Evolutionary conservation across 2,888 invertebrate genomes (phyloP).

Genomic region (Drosophila longiperda): DNA sequence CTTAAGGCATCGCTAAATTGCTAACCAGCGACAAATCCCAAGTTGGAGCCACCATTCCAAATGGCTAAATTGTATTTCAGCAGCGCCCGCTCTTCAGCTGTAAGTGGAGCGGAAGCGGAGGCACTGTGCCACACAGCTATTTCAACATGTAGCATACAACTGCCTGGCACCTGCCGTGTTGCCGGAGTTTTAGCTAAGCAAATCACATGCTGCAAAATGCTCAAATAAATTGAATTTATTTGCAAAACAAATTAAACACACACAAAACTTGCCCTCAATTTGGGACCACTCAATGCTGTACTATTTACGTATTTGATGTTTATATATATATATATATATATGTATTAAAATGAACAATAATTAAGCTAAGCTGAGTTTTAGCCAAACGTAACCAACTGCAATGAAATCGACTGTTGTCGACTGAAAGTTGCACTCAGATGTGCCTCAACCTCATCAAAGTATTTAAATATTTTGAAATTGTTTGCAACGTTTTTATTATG

Average conservation of each 20-base stretch:
- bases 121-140: slow-evolving; percentile 20
- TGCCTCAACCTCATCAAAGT: slow-evolving; percentile 22
- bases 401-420: too few relatives aligned
- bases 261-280: background rate
- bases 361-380: background rate
- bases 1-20: slow-evolving; percentile 44
- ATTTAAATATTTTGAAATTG: slow-evolving; percentile 37
- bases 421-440: background rate
- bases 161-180: slow-evolving; percentile 12
- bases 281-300: background rate
- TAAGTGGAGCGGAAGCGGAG: slow-evolving; percentile 70
- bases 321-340: too few relatives aligned
- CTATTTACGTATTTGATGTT: background rate
- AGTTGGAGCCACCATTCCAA: slow-evolving; percentile 31
- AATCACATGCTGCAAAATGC: slow-evolving; percentile 12
- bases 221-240: slow-evolving; percentile 46
- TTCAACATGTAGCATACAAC: slow-evolving; percentile 11
- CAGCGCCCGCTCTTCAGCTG: slow-evolving; percentile 17
- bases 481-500: slow-evolving; percentile 32
- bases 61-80: slow-evolving; percentile 18
- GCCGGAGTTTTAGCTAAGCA: slow-evolving; percentile 7
- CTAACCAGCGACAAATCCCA: slow-evolving; percentile 54
- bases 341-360: background rate
- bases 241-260: slow-evolving; percentile 30
- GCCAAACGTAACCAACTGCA: background rate